Evolutionary conservation across 2,888 invertebrate species (phyloP), one percentile per base, ranked within the genome.

Genomic region (Caradrina kadenii): DNA sequence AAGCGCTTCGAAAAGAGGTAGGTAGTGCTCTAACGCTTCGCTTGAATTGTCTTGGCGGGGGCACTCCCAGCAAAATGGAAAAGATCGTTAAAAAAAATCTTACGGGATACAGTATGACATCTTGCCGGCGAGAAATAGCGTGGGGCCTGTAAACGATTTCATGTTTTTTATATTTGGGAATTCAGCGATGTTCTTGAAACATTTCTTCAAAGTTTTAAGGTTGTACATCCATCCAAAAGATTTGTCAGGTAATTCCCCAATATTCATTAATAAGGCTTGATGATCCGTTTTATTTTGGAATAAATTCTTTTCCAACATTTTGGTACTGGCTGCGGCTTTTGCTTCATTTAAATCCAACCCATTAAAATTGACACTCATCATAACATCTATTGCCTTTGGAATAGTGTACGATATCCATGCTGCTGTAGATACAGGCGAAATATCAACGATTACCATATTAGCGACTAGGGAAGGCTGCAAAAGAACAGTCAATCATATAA

Each of bases 361-460:
- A 0, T 96, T 93, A 54, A 98, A 93, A 13, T 94, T 85, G 0
- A 97, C 90, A 0, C 90, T 85, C 69, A 93, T 92, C 96, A 99
- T 96, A 0, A 96, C 96, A 22, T 89, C 82, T n/a, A 93, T 80
- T 2, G 93, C 83, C 15, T 80, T 80, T 1, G 96, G 94, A 69
- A 98, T 97, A 82, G 97, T 96, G 6, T 92, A 86, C 21, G 95
- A 94, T 1, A 95, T 88, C 10, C 95, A 94, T 0, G 96, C 93
- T 65, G 96, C 96, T 0, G 94, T 93, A 31, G 96, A 93, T 1
- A 96, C 86, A 0, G 98, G 98, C 0, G 97, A 97, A 82, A 97
- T 97, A 85, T 98, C 98, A 21, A 97, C 97, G 7, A 97, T 96
- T n/a, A 97, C 89, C 62, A 98, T 90, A 77, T 96, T 96, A 31